Conservation (phyloP, 2,113 vertebrate species). For the Deroptyus accipitrinus region DNA sequence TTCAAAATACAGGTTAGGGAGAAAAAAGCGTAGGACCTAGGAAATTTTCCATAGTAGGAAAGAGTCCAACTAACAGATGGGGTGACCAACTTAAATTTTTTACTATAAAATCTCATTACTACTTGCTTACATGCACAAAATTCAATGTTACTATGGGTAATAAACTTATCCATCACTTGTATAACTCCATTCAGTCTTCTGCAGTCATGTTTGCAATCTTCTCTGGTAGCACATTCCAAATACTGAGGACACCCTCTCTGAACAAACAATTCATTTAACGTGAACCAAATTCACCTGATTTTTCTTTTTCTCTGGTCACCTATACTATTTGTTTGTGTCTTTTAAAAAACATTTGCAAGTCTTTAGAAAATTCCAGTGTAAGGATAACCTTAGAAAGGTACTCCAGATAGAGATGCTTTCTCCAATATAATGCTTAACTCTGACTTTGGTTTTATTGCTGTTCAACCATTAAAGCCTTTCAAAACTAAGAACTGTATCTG, state of each 20-base stretch:
- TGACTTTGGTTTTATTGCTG: neutral
- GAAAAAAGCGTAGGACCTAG: neutral
- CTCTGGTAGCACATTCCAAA: neutral
- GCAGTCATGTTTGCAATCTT: neutral
- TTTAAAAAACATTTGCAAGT: neutral
- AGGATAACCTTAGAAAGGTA: neutral
- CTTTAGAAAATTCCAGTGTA: neutral
- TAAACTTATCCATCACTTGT: neutral
- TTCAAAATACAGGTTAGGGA: neutral
- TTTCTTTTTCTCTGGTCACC: neutral
- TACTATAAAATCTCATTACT: neutral
- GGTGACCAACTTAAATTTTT: neutral
- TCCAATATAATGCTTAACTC: neutral
- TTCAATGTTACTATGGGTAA: neutral
- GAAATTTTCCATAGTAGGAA: neutral
- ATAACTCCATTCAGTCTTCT: neutral
- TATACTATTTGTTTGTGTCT: neutral
- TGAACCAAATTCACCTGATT: neutral
- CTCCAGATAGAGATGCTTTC: neutral
- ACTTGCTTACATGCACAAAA: neutral
- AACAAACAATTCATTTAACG: neutral
- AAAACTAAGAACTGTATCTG: neutral
- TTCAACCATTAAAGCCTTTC: neutral
- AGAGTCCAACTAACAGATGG: neutral
- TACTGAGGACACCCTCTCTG: neutral